These are phyloP conservation scores for Periplaneta americana DNA, from an alignment of 1,140 invertebrate species.

Conservation along the genomic window DNA sequence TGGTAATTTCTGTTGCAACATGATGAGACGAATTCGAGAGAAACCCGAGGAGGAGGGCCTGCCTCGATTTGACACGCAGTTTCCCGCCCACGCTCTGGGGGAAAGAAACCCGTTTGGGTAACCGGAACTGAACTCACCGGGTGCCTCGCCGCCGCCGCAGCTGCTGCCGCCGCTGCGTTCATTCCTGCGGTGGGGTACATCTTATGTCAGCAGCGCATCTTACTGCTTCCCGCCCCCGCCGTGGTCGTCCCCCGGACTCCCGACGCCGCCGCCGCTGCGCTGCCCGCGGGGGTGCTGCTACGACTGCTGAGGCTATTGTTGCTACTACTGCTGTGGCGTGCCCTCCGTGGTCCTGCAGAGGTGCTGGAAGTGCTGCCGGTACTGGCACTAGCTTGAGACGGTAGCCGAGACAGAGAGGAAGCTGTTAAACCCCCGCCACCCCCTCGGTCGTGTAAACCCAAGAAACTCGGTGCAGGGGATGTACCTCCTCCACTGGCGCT, in stretches of 20 bases:
- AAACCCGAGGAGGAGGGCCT: no score
- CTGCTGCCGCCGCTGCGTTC: conserved; percentile 52
- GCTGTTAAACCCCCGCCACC: neutral
- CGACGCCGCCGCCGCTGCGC: neutral
- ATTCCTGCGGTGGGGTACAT: conserved; percentile 41
- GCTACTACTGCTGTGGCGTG: neutral
- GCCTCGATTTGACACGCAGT: no score
- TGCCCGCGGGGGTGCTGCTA: neutral
- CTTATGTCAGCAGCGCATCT: conserved; percentile 21
- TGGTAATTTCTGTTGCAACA: no score
- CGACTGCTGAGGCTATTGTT: neutral
- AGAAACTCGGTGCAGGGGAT: neutral
- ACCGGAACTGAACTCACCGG: conserved; percentile 35
- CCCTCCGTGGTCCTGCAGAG: neutral
- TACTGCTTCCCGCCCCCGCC: neutral
- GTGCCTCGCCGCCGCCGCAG: conserved; percentile 51
- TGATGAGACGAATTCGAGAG: no score
- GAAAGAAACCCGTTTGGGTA: no score
- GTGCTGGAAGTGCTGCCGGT: neutral
- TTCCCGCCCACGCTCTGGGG: no score
- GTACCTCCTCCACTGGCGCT: neutral
- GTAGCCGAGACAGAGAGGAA: no score
- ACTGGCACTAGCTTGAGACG: neutral
- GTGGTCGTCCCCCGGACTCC: neutral
- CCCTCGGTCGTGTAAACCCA: neutral